Base-by-base conservation (phyloP, 1,140 invertebrate genomes). In the Globodera rostochiensis region DNA sequence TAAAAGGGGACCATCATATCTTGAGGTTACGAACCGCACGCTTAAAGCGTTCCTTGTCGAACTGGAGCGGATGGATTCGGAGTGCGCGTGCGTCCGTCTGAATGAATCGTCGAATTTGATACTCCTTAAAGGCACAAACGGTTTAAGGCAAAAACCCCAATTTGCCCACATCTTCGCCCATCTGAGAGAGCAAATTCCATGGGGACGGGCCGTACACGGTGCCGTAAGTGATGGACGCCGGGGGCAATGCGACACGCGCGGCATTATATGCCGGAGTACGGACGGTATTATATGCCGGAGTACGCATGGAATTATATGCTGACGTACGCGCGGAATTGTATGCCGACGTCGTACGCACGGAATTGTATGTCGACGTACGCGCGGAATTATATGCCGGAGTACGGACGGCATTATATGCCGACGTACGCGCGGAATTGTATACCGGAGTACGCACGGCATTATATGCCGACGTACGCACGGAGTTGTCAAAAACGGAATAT, bases 31-130 rank as follows among this genome's bases (percentile, higher is more conserved):
- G 47, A 64, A 82, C 81, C 70, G 79, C 76, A 73, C 64, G 15
- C 82, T 82, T 82, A 47, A 82, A 82, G 49, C 74, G 69, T 57
- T 57, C 69, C 21, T 79, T 67, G 80, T 82, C 77, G 47, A 82
- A 82, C 7, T 71, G 53, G 21, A 46, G 47, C 13, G 81, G 53
- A 36, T 49, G 81, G 57, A 82, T 73, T 69, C 50, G 77, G 36
- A 66, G 21, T 46, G 25, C 13, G 9, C 21, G 19, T 45, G 79
- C 79, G 50, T 57, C 69, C 1, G 53, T 47, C 50, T 71, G 49
- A 1, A 82, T 53, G 57, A 74, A 82, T 45, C 67, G 45, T 11
- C 81, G 66, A 66, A 82, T 82, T 71, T 71, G 36, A 19, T 71
- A 47, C 46, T 45, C n/a, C 46, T 45, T 71, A 25, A 47, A 71